Base-by-base conservation (phyloP, 1,140 invertebrate genomes). In the Aleiodes sp. region DNA sequence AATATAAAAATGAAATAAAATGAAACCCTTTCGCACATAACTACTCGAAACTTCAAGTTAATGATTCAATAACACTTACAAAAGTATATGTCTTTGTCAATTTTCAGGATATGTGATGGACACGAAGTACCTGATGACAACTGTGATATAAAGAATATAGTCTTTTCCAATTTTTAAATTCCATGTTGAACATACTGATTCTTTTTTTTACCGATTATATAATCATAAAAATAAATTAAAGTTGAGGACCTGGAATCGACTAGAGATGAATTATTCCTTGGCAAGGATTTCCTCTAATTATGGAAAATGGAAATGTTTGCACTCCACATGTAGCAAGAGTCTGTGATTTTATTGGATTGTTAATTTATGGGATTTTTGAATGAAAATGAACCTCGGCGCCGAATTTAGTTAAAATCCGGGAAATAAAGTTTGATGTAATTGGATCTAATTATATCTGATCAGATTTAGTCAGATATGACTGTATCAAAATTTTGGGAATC, bases 121-220 rank as follows among this genome's bases (percentile, higher is more conserved):
- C 26, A 59, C 16, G n/a, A 59, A 33, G 26, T 59, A 59, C 56
- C 56, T 59, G 56, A 59, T 59, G 28, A 28, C 24, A 59, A 29
- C 56, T 59, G 56, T 59, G 56, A 59, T 59, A 59, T 59, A 29
- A 59, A 59, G n/a, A 29, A 29, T 24, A 59, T 26, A 6, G 1
- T n/a, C n/a, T n/a, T n/a, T n/a, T n/a, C n/a, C n/a, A n/a, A n/a
- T n/a, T n/a, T 52, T 52, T 52, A 52, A 6, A 21, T 24, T 52
- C 26, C 1, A 52, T 26, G 1, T 26, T 9, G 12, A 21, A 52
- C 1, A 24, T 52, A 52, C 26, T 24, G 3, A 26, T 4, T 2
- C 14, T 19, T 2, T 52, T 52, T 52, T 24, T 7, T 7, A 6
- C 21, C 12, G 26, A 6, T 16, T 46, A 21, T 52, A 52, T 52